phyloP scores from a whole-genome alignment of 2,888 invertebrate genomes.

The Drosophila neotestacea region DNA sequence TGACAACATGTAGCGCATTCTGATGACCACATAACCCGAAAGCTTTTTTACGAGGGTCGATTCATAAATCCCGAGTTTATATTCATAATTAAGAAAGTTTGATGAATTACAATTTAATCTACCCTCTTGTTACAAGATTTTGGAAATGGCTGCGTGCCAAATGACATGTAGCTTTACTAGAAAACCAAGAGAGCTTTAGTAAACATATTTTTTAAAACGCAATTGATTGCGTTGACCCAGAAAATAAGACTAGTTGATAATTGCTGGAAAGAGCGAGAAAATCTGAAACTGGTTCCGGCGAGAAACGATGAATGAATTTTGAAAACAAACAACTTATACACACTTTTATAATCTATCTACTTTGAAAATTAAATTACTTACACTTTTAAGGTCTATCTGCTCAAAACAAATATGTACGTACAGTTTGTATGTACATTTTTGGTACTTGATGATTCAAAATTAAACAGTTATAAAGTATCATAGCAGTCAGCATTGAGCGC shows the following conservation, averaged over 20 bases:
- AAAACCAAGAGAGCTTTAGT: slow-evolving; percentile 41
- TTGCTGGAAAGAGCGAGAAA: not conserved
- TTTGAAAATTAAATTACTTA: not conserved
- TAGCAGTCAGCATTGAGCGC: slow-evolving; percentile 41
- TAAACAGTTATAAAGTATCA: not conserved
- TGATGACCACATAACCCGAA: slow-evolving; percentile 16
- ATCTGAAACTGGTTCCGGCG: slow-evolving; percentile 7
- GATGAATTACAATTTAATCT: not conserved
- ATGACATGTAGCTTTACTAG: slow-evolving; percentile 24
- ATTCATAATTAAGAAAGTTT: not conserved
- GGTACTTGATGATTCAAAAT: not conserved
- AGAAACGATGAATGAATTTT: not conserved
- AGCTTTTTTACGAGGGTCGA: slow-evolving; percentile 29
- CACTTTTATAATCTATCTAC: too few relatives aligned
- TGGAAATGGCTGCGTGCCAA: slow-evolving; percentile 34
- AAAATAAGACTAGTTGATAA: slow-evolving; percentile 14
- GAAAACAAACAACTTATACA: not conserved
- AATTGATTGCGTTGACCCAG: slow-evolving; percentile 49
- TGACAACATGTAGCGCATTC: slow-evolving; percentile 21
- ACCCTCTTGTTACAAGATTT: slow-evolving; percentile 19
- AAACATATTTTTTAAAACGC: slow-evolving; percentile 59
- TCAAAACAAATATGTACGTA: not conserved
- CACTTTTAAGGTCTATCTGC: not conserved
- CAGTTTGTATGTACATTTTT: not conserved
- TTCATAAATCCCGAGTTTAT: not conserved